Percentiles rank a stretch among this genome's conserved stretches.
Evolutionary conservation across 2,113 vertebrate species (phyloP).

Genomic region (Cheilinus undulatus): DNA sequence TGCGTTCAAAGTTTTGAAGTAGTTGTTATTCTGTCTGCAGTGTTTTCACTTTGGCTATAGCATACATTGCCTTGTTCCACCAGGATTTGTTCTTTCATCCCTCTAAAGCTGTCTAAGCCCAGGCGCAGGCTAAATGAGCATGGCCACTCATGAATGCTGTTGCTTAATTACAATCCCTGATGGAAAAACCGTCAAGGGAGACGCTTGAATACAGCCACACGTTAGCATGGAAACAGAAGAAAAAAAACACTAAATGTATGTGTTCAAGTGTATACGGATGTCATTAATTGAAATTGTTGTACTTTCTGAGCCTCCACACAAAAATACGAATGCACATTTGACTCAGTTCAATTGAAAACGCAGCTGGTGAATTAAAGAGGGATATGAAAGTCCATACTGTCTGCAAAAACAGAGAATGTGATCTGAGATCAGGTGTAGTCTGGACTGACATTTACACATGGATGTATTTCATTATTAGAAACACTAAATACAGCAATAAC

Average conservation of each 20-base stretch:
- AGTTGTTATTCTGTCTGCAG: slow-evolving; percentile 66
- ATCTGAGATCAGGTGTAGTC: slow-evolving; percentile 63
- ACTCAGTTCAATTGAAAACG: slow-evolving; percentile 49
- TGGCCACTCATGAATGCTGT: slow-evolving; percentile 77
- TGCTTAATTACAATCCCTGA: slow-evolving; percentile 80
- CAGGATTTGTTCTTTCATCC: slow-evolving; percentile 77
- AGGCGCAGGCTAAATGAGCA: slow-evolving; percentile 72
- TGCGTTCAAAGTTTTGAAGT: slow-evolving; percentile 56
- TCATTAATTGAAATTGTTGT: slow-evolving; percentile 49
- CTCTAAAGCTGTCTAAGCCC: slow-evolving; percentile 70
- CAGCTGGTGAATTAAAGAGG: slow-evolving; percentile 25
- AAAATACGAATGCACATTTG: slow-evolving; percentile 19
- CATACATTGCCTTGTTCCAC: slow-evolving; percentile 64
- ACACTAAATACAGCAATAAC: slow-evolving; percentile 22
- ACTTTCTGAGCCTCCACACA: not conserved
- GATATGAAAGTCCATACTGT: slow-evolving; percentile 22
- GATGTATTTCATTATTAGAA: slow-evolving; percentile 58
- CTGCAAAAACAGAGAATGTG: slow-evolving; percentile 24
- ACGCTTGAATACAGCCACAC: slow-evolving; percentile 34
- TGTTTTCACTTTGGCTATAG: slow-evolving; percentile 58
- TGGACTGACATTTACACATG: slow-evolving; percentile 64
- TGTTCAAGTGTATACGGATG: slow-evolving; percentile 52
- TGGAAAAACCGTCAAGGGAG: slow-evolving; percentile 69
- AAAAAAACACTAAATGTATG: slow-evolving; percentile 41
- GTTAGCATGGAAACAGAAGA: slow-evolving; percentile 21